phyloP scores from a whole-genome alignment of 2,888 invertebrate species.

The Mythimna albipuncta region DNA sequence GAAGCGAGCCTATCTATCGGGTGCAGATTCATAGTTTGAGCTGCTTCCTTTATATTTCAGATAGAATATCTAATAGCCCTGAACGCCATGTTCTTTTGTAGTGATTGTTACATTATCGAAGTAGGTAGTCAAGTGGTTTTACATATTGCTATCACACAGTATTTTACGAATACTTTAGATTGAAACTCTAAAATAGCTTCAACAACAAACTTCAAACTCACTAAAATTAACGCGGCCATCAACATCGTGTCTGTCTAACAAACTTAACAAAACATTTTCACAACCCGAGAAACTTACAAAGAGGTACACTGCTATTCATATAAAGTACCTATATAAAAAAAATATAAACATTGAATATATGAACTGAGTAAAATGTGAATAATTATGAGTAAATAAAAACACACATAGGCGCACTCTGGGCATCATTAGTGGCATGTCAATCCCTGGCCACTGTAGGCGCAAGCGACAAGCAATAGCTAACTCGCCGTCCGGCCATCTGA shows the following conservation, averaged over 20 bases:
- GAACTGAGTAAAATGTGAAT: no score
- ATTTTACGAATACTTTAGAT: background rate
- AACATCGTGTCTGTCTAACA: constrained; percentile 26
- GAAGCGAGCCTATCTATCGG: no score
- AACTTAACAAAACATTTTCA: constrained; percentile 18
- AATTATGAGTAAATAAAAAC: background rate
- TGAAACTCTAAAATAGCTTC: background rate
- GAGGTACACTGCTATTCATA: constrained; percentile 25
- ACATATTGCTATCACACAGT: background rate
- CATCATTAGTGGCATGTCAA: no score
- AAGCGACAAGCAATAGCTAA: no score
- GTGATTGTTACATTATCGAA: background rate
- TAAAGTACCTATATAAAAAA: constrained; percentile 13
- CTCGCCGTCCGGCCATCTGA: no score
- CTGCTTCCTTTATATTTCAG: no score
- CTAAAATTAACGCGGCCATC: constrained; percentile 31
- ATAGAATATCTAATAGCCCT: no score
- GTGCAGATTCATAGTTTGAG: background rate
- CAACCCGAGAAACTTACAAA: constrained; percentile 11
- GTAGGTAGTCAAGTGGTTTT: background rate
- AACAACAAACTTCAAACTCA: background rate
- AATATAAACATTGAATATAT: background rate
- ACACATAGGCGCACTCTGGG: background rate
- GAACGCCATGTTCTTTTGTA: no score
- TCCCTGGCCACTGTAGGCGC: no score